phyloP scores from a whole-genome alignment of 2,797 vertebrate species.

The Hydrocynus forskahlii region DNA sequence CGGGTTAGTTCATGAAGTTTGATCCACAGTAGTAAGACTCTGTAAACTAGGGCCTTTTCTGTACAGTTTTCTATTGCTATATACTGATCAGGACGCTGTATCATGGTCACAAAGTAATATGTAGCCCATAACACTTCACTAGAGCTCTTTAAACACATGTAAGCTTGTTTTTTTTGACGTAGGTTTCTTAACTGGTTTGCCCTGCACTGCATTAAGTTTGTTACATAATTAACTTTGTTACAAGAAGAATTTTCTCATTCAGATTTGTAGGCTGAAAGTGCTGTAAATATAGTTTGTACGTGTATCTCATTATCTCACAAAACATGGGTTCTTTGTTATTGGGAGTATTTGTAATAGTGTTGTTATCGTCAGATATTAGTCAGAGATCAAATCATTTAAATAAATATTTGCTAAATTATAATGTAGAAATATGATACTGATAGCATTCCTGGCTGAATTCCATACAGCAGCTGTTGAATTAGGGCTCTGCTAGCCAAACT shows the following conservation, averaged over 20 bases:
- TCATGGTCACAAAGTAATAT: background rate
- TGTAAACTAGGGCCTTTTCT: background rate
- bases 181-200: no score
- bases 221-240: no score
- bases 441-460: background rate
- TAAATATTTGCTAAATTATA: background rate
- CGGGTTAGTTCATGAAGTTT: slow-evolving; percentile 14
- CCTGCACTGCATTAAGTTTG: no score
- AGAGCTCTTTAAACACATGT: no score
- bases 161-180: background rate
- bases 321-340: no score
- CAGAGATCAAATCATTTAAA: background rate
- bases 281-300: no score
- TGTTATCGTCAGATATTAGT: background rate
- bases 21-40: background rate
- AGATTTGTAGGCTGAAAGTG: no score
- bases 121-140: background rate
- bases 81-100: background rate
- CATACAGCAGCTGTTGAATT: background rate
- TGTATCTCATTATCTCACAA: no score
- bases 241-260: no score
- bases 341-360: no score
- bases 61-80: background rate
- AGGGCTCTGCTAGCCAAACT: background rate
- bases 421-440: background rate